Percentiles rank a stretch among this genome's conserved stretches.
Conservation (phyloP, 2,888 invertebrate species). For the Himalopsyche japonica region DNA sequence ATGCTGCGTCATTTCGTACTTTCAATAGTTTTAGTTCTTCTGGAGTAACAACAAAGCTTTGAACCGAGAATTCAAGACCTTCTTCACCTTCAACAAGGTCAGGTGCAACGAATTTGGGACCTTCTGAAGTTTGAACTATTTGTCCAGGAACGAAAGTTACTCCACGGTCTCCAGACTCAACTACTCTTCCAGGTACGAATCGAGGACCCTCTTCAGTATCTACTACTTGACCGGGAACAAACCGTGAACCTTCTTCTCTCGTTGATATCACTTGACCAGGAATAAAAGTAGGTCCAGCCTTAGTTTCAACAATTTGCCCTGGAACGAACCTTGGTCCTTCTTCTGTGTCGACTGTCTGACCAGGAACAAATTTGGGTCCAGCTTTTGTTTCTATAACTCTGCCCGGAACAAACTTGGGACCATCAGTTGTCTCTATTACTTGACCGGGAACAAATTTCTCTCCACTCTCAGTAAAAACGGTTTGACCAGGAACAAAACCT, state of each 20-base stretch:
- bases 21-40: conserved; percentile 57
- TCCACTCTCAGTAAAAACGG: conserved; percentile 69
- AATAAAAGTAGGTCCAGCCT: conserved; percentile 75
- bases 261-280: conserved; percentile 76
- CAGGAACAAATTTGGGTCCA: conserved; percentile 68
- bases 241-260: conserved; percentile 63
- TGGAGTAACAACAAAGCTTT: conserved; percentile 65
- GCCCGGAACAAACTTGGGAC: conserved; percentile 76
- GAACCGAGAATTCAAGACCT: conserved; percentile 70
- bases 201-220: conserved; percentile 71
- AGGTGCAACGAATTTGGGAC: conserved; percentile 70
- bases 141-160: conserved; percentile 79
- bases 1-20: conserved; percentile 56
- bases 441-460: conserved; percentile 74
- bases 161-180: conserved; percentile 70
- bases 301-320: conserved; percentile 75
- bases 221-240: conserved; percentile 72
- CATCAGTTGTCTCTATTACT: conserved; percentile 70
- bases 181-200: conserved; percentile 73
- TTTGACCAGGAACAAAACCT: conserved; percentile 70
- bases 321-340: conserved; percentile 78
- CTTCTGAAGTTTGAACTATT: conserved; percentile 73
- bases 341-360: conserved; percentile 72
- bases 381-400: conserved; percentile 72
- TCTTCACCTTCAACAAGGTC: conserved; percentile 69